These are phyloP conservation scores for Bolinopsis microptera DNA, from an alignment of 37 sponge, comb jelly and placozoan genomes.

Conservation along the genomic window DNA sequence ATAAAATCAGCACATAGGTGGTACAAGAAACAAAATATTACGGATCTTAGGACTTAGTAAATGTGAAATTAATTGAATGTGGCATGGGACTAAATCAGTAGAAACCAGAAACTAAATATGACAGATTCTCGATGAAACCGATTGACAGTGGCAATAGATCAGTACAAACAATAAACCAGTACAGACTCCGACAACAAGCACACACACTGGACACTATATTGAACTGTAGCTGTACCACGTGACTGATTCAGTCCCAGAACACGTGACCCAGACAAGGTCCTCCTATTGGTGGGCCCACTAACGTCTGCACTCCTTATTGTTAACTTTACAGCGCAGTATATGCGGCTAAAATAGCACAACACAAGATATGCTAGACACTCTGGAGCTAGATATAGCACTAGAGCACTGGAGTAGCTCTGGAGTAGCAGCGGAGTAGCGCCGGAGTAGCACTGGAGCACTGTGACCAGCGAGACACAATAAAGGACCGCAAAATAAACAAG, in stretches of 20 bases:
- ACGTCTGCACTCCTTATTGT: background rate
- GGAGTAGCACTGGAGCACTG: too few relatives aligned
- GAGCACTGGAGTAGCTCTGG: too few relatives aligned
- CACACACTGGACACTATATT: background rate
- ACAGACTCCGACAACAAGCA: background rate
- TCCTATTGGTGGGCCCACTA: background rate
- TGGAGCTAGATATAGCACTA: too few relatives aligned
- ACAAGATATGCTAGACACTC: background rate
- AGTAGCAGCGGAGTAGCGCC: too few relatives aligned
- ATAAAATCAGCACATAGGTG: too few relatives aligned
- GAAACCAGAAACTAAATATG: too few relatives aligned
- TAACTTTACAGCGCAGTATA: background rate
- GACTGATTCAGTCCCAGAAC: background rate
- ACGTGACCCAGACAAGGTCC: background rate
- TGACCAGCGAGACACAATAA: too few relatives aligned
- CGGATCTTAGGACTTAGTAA: too few relatives aligned
- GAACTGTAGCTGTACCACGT: background rate
- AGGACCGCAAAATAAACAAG: too few relatives aligned
- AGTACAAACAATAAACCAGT: background rate
- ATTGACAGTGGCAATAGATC: background rate
- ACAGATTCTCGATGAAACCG: background rate
- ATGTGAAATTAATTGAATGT: background rate
- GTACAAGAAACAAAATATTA: too few relatives aligned
- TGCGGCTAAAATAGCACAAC: background rate
- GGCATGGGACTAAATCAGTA: background rate